phyloP scores from a whole-genome alignment of 1,140 invertebrate genomes.

The Macrocentrus cingulum region DNA sequence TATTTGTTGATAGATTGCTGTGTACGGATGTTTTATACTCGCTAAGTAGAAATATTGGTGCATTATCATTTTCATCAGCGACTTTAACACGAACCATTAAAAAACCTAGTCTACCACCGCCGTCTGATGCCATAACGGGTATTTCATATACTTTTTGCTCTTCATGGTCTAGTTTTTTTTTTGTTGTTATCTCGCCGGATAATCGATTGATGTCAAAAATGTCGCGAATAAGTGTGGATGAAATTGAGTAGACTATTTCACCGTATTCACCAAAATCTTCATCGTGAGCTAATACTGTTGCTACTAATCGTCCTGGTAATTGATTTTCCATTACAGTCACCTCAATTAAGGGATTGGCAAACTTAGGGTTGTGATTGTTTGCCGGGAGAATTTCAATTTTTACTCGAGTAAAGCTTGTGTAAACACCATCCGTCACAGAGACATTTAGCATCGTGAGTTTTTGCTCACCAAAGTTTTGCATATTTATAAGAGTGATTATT shows the following conservation, averaged over 20 bases:
- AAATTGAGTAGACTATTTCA: conserved; percentile 76
- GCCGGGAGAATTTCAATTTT: conserved; percentile 79
- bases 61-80: conserved; percentile 85
- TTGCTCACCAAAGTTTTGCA: conserved; percentile 67
- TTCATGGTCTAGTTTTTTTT: conserved; percentile 79
- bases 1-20: conserved; percentile 64
- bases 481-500: conserved; percentile 68
- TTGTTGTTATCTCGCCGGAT: conserved; percentile 78
- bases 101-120: conserved; percentile 79
- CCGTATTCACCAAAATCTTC: conserved; percentile 82
- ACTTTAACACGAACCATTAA: conserved; percentile 77
- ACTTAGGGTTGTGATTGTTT: conserved; percentile 78
- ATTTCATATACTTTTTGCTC: conserved; percentile 72
- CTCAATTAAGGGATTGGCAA: conserved; percentile 74
- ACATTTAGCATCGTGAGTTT: conserved; percentile 76
- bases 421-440: conserved; percentile 88
- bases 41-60: conserved; percentile 75
- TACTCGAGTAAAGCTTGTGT: conserved; percentile 79
- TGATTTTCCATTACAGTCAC: conserved; percentile 80
- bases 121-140: conserved; percentile 82
- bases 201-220: conserved; percentile 77
- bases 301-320: conserved; percentile 72
- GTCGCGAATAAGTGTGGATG: conserved; percentile 74
- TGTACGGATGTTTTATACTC: conserved; percentile 79
- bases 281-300: conserved; percentile 76